Conservation (phyloP, 2,888 invertebrate genomes). For the Lepidocyrtoides sp. region DNA sequence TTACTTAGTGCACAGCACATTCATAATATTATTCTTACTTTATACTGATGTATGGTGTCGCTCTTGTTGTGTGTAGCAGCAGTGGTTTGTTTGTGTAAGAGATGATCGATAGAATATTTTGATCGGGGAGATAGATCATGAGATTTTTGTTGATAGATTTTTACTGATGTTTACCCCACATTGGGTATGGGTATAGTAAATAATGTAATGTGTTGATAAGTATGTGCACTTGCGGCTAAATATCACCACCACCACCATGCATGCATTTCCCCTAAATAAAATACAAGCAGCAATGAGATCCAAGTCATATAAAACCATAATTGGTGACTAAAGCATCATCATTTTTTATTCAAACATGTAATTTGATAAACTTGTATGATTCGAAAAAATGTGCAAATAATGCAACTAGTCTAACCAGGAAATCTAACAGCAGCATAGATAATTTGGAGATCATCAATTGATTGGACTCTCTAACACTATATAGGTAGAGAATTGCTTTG, state of each 20-base stretch:
- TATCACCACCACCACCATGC: too few relatives aligned
- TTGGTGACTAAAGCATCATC: background rate
- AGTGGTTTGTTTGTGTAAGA: conserved; percentile 66
- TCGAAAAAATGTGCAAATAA: conserved; percentile 15
- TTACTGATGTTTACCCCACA: conserved; percentile 23
- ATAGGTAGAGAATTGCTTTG: background rate
- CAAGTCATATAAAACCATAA: background rate
- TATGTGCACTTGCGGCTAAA: conserved; percentile 31
- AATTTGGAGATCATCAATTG: too few relatives aligned
- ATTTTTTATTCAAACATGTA: background rate
- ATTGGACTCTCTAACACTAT: too few relatives aligned
- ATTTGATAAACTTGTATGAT: background rate
- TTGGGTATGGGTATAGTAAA: conserved; percentile 21
- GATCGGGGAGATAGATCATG: conserved; percentile 79
- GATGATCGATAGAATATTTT: conserved; percentile 80
- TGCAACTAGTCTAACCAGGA: background rate
- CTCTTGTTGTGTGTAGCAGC: background rate
- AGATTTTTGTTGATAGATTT: conserved; percentile 76
- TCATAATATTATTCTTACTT: background rate
- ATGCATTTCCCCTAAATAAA: too few relatives aligned
- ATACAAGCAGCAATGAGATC: too few relatives aligned
- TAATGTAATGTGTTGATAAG: conserved; percentile 20
- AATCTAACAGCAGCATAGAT: too few relatives aligned
- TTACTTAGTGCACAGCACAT: too few relatives aligned
- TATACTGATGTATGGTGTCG: background rate